Conservation (phyloP, 1,140 invertebrate species). For the Drosophila kikkawai region DNA sequence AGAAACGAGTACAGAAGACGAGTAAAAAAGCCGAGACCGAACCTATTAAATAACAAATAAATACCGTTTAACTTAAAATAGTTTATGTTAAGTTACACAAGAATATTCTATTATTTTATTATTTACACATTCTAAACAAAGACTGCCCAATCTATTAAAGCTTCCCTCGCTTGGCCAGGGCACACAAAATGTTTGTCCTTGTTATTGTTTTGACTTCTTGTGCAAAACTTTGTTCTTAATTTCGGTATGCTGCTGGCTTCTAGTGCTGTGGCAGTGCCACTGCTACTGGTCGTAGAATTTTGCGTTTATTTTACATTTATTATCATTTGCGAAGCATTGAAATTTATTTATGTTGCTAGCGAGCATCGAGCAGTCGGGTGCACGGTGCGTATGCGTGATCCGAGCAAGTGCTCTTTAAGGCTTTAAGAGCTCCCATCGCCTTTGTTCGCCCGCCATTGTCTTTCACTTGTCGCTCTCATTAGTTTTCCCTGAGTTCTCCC, state of each 20-base stretch:
- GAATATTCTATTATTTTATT: neutral
- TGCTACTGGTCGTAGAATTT: conserved; percentile 53
- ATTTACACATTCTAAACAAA: neutral
- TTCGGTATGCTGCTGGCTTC: conserved; percentile 52
- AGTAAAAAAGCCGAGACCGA: too few relatives aligned
- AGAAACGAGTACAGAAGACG: too few relatives aligned
- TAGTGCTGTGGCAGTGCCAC: conserved; percentile 18
- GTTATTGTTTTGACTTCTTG: conserved; percentile 82
- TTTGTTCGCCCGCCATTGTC: conserved; percentile 60
- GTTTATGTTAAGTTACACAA: neutral
- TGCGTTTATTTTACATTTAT: conserved; percentile 82
- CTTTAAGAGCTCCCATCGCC: conserved; percentile 44
- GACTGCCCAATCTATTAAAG: neutral
- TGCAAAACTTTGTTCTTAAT: conserved; percentile 79
- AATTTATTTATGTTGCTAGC: conserved; percentile 74
- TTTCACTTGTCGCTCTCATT: conserved; percentile 61
- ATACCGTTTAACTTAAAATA: too few relatives aligned
- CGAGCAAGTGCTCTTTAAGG: conserved; percentile 37
- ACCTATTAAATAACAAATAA: neutral
- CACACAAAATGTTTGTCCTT: conserved; percentile 68
- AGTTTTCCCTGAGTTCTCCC: conserved; percentile 54
- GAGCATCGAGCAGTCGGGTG: conserved; percentile 6
- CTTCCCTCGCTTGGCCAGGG: conserved; percentile 42
- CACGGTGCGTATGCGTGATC: conserved; percentile 63
- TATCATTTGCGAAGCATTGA: conserved; percentile 79